These are phyloP conservation scores for Colaptes auratus DNA, from an alignment of 2,113 vertebrate genomes.

Conservation along the genomic window DNA sequence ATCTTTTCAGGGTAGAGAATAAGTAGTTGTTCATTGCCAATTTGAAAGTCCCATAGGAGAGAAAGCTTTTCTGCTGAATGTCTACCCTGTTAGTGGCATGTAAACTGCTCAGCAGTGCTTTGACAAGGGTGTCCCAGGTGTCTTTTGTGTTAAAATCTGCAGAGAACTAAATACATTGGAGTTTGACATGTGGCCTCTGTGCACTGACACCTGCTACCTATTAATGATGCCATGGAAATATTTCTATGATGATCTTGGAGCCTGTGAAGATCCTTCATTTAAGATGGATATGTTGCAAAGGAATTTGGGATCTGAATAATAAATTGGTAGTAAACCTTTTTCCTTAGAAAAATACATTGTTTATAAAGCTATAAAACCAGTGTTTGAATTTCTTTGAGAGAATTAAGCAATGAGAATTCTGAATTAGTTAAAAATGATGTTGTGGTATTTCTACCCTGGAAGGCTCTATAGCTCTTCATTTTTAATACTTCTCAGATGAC, in stretches of 20 bases:
- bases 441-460: neutral
- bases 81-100: neutral
- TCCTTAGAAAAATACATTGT: neutral
- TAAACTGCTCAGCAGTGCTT: neutral
- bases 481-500: conserved; percentile 1
- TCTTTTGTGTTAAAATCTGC: neutral
- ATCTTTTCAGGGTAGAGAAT: neutral
- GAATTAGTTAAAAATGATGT: neutral
- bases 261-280: neutral
- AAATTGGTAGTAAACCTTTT: neutral
- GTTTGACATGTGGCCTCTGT: neutral
- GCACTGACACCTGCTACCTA: neutral
- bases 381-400: neutral
- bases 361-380: neutral
- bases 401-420: neutral
- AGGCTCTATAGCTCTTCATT: neutral
- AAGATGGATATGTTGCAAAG: neutral
- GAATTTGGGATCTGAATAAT: neutral
- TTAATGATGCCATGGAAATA: neutral
- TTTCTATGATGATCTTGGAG: neutral
- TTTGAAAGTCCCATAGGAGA: neutral
- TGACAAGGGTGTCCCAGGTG: neutral
- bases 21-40: neutral
- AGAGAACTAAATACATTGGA: neutral
- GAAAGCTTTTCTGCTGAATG: neutral